Percentiles rank a stretch among this genome's conserved stretches.
Conservation (phyloP, 2,888 invertebrate species). For the Coleophora deauratella region DNA sequence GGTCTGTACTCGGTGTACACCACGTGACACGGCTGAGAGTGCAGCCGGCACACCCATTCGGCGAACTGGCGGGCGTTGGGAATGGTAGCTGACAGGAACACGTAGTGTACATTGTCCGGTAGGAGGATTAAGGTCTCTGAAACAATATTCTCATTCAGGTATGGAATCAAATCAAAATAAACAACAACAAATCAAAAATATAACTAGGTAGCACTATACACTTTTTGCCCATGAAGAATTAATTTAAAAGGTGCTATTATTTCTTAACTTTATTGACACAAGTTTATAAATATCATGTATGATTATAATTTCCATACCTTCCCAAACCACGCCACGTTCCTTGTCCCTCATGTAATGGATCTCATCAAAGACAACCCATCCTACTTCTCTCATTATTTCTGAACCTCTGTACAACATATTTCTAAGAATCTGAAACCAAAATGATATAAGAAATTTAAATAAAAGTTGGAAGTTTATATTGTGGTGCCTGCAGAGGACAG, state of each 20-base stretch:
- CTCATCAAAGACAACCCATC: constrained; percentile 99
- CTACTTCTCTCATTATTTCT: constrained; percentile 99
- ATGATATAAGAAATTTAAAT: background rate
- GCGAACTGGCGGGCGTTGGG: constrained; percentile 98
- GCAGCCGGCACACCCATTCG: constrained; percentile 95
- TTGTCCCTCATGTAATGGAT: constrained; percentile 99
- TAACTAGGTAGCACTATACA: too few relatives aligned
- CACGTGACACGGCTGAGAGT: constrained; percentile 98
- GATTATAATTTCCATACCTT: constrained; percentile 56
- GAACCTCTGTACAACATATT: constrained; percentile 99
- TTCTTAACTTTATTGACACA: too few relatives aligned
- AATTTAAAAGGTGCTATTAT: too few relatives aligned
- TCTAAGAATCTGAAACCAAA: constrained; percentile 84
- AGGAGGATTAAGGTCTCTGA: constrained; percentile 95
- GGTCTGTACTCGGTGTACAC: constrained; percentile 99
- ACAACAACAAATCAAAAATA: too few relatives aligned
- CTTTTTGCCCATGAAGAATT: too few relatives aligned
- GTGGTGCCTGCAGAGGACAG: too few relatives aligned
- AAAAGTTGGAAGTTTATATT: too few relatives aligned
- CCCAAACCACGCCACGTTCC: constrained; percentile 99
- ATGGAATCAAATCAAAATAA: too few relatives aligned
- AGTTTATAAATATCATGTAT: too few relatives aligned
- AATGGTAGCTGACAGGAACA: constrained; percentile 99
- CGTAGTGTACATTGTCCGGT: constrained; percentile 98
- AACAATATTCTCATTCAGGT: constrained; percentile 2